Evolutionary conservation across 1,140 invertebrate genomes (phyloP), one percentile per base, ranked within the genome.

Genomic region (Bicyclus anynana): DNA sequence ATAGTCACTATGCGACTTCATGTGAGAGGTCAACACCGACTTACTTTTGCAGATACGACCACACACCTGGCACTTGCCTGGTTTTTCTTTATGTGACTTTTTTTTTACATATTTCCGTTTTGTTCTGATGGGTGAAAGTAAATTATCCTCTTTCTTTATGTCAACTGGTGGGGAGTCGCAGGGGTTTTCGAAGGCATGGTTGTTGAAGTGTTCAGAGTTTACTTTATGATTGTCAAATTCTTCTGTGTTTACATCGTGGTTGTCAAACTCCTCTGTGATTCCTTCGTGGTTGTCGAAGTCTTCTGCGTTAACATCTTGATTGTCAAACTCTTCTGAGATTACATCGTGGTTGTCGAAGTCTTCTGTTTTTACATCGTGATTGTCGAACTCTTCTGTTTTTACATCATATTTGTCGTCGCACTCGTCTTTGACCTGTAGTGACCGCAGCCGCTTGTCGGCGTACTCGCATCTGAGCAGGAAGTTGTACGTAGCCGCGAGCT

Each of bases 61-160:
- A 70, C 90, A 91, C 17, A 89, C 89, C 52, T 91, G 85, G 66
- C 93, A 94, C 21, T 91, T 85, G 44, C 89, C 14, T 2, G n/a
- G 27, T 3, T 14, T 4, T 27, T 18, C 53, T 16, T 35, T 17
- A 23, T 17, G 14, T 26, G 20, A 14, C 13, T 10, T 57, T 40
- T 26, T 51, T 17, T 40, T 46, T 14, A 33, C 17, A 53, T 44
- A 10, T 29, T 56, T 64, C 51, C n/a, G 40, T 68, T 59, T 7
- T 18, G 27, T 37, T 55, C 62, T 33, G 2, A 40, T 13, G 35
- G 46, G 40, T 53, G 17, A 44, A 20, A 58, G 16, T 20, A n/a
- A 12, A 7, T 65, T 47, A 9, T 60, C 52, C 16, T 42, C 14
- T 16, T 52, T 52, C 10, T 49, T 21, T 9, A 59, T 62, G 47